A percentile compares a stretch with the other conserved stretches of the same genome.
phyloP scores from a whole-genome alignment of 2,797 vertebrate genomes.

The Champsocephalus gunnari region DNA sequence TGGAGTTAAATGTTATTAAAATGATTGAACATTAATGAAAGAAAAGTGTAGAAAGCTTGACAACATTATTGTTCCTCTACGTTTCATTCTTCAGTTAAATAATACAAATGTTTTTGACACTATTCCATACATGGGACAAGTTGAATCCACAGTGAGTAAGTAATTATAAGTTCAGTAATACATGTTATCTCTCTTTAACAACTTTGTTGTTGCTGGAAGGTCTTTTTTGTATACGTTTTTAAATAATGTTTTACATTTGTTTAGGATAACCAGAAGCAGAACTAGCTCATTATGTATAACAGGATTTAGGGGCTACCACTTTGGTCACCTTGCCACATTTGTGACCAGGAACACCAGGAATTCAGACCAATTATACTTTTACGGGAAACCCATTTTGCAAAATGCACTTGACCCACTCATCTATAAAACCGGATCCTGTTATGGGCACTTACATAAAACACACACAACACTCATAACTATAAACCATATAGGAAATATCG shows the following conservation, averaged over 20 bases:
- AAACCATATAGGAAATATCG: neutral
- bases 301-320: conserved; percentile 35
- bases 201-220: neutral
- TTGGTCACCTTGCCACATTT: conserved; percentile 24
- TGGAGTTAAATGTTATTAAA: neutral
- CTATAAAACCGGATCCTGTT: conserved; percentile 26
- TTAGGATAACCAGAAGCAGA: conserved; percentile 32
- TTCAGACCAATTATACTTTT: conserved; percentile 38
- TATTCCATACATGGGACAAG: neutral
- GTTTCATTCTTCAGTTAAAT: neutral
- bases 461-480: neutral
- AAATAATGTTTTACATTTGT: conserved; percentile 18
- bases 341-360: conserved; percentile 55
- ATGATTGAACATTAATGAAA: neutral
- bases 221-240: neutral
- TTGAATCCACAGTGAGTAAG: neutral
- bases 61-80: no score
- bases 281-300: conserved; percentile 24
- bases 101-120: neutral
- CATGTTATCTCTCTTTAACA: neutral
- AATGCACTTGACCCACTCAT: conserved; percentile 17
- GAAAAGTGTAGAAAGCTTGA: neutral
- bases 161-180: neutral
- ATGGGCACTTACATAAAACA: neutral
- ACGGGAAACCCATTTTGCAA: conserved; percentile 46